Conservation (phyloP, 2,888 invertebrate genomes). For the Dynastes maya region DNA sequence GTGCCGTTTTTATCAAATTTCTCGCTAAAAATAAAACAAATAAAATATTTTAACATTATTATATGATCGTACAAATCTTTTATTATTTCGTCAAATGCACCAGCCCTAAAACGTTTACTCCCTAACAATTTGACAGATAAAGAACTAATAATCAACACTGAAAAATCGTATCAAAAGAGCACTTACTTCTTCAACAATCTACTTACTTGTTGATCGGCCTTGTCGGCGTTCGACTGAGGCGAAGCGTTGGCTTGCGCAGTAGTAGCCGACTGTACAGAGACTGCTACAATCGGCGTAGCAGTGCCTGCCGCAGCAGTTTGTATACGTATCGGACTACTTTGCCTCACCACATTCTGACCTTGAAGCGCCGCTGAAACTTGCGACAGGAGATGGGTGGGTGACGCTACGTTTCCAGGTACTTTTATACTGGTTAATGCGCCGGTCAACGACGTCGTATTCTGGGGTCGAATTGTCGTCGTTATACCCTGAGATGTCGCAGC, state of each 20-base stretch:
- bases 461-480: constrained; percentile 72
- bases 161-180: constrained; percentile 30
- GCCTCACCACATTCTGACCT: constrained; percentile 71
- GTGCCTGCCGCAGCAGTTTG: constrained; percentile 71
- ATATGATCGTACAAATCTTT: not conserved
- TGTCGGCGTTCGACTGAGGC: constrained; percentile 61
- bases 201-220: constrained; percentile 66
- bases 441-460: constrained; percentile 64
- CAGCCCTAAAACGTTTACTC: constrained; percentile 45
- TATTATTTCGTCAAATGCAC: constrained; percentile 41
- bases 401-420: constrained; percentile 65
- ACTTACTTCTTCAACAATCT: constrained; percentile 66
- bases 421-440: constrained; percentile 72
- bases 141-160: constrained; percentile 40
- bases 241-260: constrained; percentile 53
- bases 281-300: constrained; percentile 74
- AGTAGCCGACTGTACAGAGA: constrained; percentile 72
- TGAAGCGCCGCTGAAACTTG: constrained; percentile 73
- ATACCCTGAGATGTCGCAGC: constrained; percentile 74
- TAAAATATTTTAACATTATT: not conserved
- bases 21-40: too few species aligned
- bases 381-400: constrained; percentile 73
- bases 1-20: too few species aligned
- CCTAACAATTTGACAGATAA: constrained; percentile 7
- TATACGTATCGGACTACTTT: constrained; percentile 76